phyloP scores from a whole-genome alignment of 2,797 vertebrate genomes.

The Galago senegalensis region DNA sequence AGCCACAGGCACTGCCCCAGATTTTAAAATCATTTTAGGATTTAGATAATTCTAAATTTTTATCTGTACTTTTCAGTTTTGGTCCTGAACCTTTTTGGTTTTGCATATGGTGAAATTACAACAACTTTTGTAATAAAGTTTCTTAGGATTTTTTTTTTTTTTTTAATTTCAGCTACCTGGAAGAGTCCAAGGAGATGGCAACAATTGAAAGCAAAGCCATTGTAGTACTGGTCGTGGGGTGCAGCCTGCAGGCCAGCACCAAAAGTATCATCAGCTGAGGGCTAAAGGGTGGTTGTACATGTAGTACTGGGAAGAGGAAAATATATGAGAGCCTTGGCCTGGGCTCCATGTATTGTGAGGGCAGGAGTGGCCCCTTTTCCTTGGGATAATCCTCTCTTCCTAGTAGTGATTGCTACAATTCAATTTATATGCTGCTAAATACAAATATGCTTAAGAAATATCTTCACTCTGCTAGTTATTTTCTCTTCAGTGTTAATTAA shows the following conservation, averaged over 20 bases:
- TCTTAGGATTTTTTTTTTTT: neutral
- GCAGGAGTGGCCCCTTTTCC: neutral
- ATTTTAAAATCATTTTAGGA: neutral
- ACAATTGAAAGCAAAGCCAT: neutral
- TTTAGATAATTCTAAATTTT: neutral
- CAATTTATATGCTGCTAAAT: conserved; percentile 22
- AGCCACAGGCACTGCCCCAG: neutral
- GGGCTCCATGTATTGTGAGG: neutral
- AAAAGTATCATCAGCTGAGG: neutral
- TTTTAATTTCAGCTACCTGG: neutral
- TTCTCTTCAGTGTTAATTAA: conserved; percentile 9
- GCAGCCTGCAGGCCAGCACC: neutral
- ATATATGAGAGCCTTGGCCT: neutral
- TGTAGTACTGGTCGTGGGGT: neutral
- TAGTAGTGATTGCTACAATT: neutral
- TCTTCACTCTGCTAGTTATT: neutral
- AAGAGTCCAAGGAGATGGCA: neutral
- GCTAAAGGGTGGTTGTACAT: neutral
- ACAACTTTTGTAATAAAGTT: neutral
- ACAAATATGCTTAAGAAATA: neutral
- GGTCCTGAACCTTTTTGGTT: neutral
- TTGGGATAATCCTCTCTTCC: neutral
- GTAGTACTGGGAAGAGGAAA: neutral
- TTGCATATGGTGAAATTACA: neutral
- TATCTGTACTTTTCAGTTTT: neutral